Evolutionary conservation across 1,140 invertebrate species (phyloP).

Genomic region (Aphelenchoides avenae): DNA sequence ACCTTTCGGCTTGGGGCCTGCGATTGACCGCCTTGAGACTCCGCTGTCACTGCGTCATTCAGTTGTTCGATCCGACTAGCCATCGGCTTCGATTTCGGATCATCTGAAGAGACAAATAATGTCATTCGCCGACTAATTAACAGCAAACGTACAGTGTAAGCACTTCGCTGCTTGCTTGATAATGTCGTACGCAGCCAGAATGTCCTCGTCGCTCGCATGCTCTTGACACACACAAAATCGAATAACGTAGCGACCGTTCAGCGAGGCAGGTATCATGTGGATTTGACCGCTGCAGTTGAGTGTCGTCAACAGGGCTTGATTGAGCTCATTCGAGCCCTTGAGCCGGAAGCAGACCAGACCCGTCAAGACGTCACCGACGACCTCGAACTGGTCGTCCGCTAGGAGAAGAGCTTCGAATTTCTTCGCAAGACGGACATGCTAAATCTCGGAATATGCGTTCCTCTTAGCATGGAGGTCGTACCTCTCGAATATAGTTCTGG

Average conservation of each 20-base stretch:
- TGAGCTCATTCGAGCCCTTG: conserved; percentile 82
- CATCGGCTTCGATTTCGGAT: conserved; percentile 50
- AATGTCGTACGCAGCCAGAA: conserved; percentile 54
- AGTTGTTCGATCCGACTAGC: too few species aligned
- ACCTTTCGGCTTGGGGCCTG: too few species aligned
- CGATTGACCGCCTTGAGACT: too few species aligned
- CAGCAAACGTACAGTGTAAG: too few species aligned
- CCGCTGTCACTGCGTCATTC: too few species aligned
- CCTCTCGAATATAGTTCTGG: conserved; percentile 81
- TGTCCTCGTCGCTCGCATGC: conserved; percentile 66
- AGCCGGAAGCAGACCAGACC: conserved; percentile 83
- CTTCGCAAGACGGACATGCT: conserved; percentile 86
- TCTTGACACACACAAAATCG: conserved; percentile 90
- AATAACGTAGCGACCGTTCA: conserved; percentile 66
- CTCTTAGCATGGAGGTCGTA: too few species aligned
- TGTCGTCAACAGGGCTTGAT: conserved; percentile 81
- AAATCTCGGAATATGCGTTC: conserved; percentile 17
- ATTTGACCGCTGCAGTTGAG: conserved; percentile 82
- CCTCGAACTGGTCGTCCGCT: conserved; percentile 82
- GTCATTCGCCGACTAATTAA: conserved; percentile 2
- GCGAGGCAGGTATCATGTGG: conserved; percentile 54
- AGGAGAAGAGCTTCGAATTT: conserved; percentile 79
- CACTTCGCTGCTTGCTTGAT: conserved; percentile 47
- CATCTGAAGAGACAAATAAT: conserved; percentile 35
- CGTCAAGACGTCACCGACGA: conserved; percentile 87